phyloP scores from a whole-genome alignment of 2,113 vertebrate species.

The Stegostoma tigrinum region DNA sequence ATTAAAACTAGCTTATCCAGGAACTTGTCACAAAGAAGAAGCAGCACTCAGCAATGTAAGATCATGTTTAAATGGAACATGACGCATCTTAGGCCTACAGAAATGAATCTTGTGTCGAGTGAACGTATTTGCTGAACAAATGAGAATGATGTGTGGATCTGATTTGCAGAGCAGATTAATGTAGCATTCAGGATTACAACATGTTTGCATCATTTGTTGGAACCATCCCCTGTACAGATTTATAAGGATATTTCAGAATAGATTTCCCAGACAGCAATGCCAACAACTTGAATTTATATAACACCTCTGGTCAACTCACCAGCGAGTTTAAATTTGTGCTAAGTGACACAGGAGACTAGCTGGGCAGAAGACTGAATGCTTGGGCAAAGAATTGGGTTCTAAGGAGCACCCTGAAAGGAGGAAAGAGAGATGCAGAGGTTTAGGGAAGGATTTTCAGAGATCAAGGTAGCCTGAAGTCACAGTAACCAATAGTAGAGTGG shows the following conservation, averaged over 20 bases:
- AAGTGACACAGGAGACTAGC: too few species aligned
- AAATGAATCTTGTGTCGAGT: neutral
- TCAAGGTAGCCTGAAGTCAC: too few species aligned
- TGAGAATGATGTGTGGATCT: neutral
- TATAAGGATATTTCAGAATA: neutral
- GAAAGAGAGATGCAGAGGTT: too few species aligned
- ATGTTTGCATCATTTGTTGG: neutral
- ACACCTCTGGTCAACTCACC: neutral
- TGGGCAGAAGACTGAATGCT: too few species aligned
- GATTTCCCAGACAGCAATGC: neutral
- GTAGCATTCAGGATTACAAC: neutral
- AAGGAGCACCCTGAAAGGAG: too few species aligned
- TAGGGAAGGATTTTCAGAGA: too few species aligned
- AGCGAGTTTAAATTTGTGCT: too few species aligned
- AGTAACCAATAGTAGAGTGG: too few species aligned
- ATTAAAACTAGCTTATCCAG: neutral
- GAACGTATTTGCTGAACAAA: neutral
- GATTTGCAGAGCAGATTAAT: neutral
- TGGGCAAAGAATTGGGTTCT: too few species aligned
- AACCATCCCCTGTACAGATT: neutral
- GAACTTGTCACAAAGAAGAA: neutral
- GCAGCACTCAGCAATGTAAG: neutral
- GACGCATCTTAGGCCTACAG: neutral
- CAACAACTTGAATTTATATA: neutral
- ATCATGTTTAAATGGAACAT: neutral